Conservation (phyloP, 53 echinoderm and acorn worm genomes). For the Arbacia lixula region DNA sequence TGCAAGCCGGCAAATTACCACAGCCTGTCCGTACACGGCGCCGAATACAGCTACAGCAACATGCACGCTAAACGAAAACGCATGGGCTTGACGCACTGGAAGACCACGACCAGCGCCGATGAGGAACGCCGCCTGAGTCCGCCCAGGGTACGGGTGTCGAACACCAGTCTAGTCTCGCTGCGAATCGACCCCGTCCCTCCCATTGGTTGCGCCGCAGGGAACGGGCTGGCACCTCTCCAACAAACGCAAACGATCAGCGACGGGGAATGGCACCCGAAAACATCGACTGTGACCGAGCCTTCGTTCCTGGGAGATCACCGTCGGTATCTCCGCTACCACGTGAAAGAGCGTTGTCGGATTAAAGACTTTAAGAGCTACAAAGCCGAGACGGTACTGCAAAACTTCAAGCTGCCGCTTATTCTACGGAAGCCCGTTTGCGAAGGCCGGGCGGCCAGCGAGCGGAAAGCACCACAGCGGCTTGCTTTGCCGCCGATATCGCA, state of each 20-base stretch:
- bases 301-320: neutral
- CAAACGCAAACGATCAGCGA: neutral
- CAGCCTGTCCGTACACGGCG: neutral
- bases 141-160: neutral
- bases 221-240: neutral
- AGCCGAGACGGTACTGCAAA: conserved; percentile 53
- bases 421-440: conserved; percentile 60
- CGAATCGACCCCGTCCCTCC: conserved; percentile 7
- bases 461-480: neutral
- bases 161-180: neutral
- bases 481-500: conserved; percentile 48
- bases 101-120: neutral
- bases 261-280: conserved; percentile 9
- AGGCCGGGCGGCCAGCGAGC: neutral
- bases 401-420: conserved; percentile 65
- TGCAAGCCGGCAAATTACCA: conserved; percentile 8
- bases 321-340: conserved; percentile 30
- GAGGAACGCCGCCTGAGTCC: neutral
- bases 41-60: neutral
- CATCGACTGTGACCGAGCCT: neutral
- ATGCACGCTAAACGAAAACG: conserved; percentile 12
- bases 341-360: conserved; percentile 67
- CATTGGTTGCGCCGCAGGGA: neutral
- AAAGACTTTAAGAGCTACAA: conserved; percentile 65
- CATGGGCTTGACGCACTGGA: conserved; percentile 38